phyloP scores from a whole-genome alignment of 2,888 invertebrate genomes.

The Tetranychus truncatus region DNA sequence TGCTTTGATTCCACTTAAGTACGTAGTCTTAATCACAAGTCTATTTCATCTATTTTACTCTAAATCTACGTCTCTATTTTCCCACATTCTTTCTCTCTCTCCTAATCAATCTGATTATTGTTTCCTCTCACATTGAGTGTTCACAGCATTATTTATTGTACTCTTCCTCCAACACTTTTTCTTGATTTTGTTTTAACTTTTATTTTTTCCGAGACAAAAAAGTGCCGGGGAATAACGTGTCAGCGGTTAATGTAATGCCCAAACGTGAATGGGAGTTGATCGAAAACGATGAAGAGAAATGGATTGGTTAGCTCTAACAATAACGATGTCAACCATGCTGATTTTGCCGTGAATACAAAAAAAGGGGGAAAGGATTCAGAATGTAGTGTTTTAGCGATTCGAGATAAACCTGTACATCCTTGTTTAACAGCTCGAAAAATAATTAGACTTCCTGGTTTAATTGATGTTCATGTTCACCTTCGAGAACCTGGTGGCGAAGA shows the following conservation, averaged over 20 bases:
- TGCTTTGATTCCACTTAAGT: conserved; percentile 71
- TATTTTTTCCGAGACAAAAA: conserved; percentile 49
- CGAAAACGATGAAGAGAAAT: neutral
- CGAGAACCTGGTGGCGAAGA: conserved; percentile 92
- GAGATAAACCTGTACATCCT: conserved; percentile 38
- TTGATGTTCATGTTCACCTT: conserved; percentile 93
- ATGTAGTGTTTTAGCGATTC: conserved; percentile 96
- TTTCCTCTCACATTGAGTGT: neutral
- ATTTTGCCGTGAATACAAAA: conserved; percentile 58
- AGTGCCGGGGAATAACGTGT: conserved; percentile 78
- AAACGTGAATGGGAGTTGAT: neutral
- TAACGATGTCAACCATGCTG: too few species aligned
- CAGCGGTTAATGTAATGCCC: conserved; percentile 71
- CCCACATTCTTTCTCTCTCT: too few species aligned
- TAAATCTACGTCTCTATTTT: neutral
- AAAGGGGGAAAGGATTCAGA: conserved; percentile 65
- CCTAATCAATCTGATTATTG: too few species aligned
- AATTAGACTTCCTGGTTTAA: conserved; percentile 78
- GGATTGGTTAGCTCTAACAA: too few species aligned
- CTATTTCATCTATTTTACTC: conserved; percentile 25
- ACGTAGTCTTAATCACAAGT: too few species aligned
- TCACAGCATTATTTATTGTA: neutral
- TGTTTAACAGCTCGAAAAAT: conserved; percentile 78
- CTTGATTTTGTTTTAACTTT: neutral
- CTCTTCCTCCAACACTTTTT: neutral